Base-by-base conservation (phyloP, 1,140 invertebrate genomes). In the Schlechtendalia chinensis region DNA sequence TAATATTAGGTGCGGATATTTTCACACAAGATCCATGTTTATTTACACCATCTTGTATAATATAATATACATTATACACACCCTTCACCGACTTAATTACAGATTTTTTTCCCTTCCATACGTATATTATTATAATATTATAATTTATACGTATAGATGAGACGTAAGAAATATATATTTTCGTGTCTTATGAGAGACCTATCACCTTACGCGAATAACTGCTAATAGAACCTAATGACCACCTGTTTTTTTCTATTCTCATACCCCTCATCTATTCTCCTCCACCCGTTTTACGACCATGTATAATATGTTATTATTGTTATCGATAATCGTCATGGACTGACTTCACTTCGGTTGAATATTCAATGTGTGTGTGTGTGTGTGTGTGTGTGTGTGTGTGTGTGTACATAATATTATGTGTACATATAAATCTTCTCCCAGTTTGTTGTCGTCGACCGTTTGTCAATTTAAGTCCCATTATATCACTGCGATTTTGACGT, bases 381-480 rank as follows among this genome's bases (percentile, higher is more conserved):
- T 54, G 16, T 56, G 19, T 59, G 27, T 27, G 14, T 27, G 10
- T 29, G n/a, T 17, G 16, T 54, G 16, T 56, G 19, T 59, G 27
- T 27, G 14, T 27, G 10, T 29, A 27, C 24, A 19, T 5, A 19
- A n/a, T n/a, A n/a, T n/a, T n/a, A n/a, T n/a, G n/a, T n/a, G n/a
- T 32, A n/a, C 29, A 19, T 39, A 56, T 56, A 56, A 5, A n/a
- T 53, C 19, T 69, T 22, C 19, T 53, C 27, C 24, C 19, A 3
- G 47, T 29, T 53, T 54, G 69, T 54, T 10, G 67, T 24, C 67
- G 8, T 12, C 47, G 24, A 72, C 22, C 69, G 69, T 72, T 72
- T 54, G 27, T 72, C 47, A 72, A 72, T 39, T 39, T 72, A 72
- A 72, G n/a, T 53, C 22, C 58, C 67, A 53, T 71, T 71, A 27